Conservation (phyloP, 2,113 vertebrate genomes). For the Thamnophis sirtalis region DNA sequence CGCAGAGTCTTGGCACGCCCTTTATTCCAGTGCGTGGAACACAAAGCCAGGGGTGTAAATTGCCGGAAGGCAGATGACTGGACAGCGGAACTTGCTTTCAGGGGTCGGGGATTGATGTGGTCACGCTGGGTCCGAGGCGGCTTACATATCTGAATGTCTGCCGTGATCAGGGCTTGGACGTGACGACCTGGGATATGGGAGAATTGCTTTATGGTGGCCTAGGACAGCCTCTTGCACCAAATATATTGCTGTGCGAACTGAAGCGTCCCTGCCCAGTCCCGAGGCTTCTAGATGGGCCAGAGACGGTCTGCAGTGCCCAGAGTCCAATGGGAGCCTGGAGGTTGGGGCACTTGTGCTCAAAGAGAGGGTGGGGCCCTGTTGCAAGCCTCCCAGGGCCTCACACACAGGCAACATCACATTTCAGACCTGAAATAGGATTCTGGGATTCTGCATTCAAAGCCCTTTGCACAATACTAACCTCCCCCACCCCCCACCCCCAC, state of each 20-base stretch:
- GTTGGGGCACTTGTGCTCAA: background rate
- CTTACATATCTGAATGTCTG: background rate
- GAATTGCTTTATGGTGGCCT: background rate
- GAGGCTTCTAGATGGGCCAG: background rate
- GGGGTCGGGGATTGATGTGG: background rate
- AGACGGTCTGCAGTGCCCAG: background rate
- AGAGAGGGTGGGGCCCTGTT: background rate
- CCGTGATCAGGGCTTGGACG: background rate
- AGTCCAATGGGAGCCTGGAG: background rate
- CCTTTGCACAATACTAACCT: background rate
- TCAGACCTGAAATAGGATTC: background rate
- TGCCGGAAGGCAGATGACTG: background rate
- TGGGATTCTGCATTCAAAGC: background rate
- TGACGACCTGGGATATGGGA: background rate
- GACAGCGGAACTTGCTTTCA: background rate
- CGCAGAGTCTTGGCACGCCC: background rate
- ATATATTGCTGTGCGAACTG: background rate
- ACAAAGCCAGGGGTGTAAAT: background rate
- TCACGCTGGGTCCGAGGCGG: background rate
- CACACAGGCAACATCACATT: background rate
- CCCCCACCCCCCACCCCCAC: too few species aligned
- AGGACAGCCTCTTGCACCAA: background rate
- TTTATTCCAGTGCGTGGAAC: background rate
- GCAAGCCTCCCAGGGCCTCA: background rate
- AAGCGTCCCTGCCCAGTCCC: background rate